These are phyloP conservation scores for Halcyon smyrnensis DNA, from an alignment of 2,797 vertebrate genomes.

Conservation along the genomic window DNA sequence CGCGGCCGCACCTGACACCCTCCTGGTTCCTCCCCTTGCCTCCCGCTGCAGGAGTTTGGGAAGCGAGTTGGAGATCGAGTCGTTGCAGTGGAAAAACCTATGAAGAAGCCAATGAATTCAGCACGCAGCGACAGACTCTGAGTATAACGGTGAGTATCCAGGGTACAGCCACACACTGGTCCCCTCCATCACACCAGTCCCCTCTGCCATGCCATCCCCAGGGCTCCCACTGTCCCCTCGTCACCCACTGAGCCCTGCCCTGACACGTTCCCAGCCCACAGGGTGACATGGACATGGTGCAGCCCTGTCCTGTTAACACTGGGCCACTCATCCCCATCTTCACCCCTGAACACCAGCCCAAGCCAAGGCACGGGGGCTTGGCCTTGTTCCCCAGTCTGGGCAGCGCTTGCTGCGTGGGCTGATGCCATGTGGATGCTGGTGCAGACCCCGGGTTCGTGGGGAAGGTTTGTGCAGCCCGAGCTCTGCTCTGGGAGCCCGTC, in stretches of 20 bases:
- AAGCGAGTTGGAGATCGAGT: slow-evolving; percentile 76
- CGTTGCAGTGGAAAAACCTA: slow-evolving; percentile 91
- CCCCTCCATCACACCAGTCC: not conserved
- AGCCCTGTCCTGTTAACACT: accelerated
- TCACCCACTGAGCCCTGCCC: not conserved
- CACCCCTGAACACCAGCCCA: not conserved
- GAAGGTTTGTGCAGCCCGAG: not conserved
- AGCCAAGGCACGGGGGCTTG: not conserved
- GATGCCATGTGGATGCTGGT: not conserved
- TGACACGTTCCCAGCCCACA: accelerated
- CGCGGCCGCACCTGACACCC: accelerated
- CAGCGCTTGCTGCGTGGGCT: accelerated
- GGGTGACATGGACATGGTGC: accelerated
- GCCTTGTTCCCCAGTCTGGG: not conserved
- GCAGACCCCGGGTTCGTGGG: not conserved
- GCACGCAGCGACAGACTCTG: slow-evolving; percentile 80
- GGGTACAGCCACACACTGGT: accelerated
- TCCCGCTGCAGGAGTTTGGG: slow-evolving; percentile 67
- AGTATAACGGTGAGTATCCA: slow-evolving; percentile 86
- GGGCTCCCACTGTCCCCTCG: not conserved
- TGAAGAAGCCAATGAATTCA: slow-evolving; percentile 85
- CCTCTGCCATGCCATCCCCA: accelerated
- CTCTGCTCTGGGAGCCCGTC: not conserved
- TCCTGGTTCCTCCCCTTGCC: not conserved
- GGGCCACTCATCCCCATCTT: not conserved